Conservation (phyloP, 1,140 invertebrate species). For the Gerris buenoi region DNA sequence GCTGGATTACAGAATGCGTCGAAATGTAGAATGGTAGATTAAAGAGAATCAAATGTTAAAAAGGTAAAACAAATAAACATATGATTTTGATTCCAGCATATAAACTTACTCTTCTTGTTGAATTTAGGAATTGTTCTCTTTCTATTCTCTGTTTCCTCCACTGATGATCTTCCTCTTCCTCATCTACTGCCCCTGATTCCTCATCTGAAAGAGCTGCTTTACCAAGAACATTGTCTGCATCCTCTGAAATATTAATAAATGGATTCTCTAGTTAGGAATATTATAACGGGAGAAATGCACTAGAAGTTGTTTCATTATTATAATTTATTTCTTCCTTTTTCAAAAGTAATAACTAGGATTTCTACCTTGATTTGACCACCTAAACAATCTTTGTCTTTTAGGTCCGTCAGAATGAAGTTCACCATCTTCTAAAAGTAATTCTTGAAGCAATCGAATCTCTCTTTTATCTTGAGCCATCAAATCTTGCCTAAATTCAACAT, state of each 20-base stretch:
- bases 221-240: neutral
- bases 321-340: neutral
- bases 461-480: constrained; percentile 67
- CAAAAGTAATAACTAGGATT: neutral
- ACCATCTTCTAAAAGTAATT: constrained; percentile 70
- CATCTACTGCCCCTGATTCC: constrained; percentile 33
- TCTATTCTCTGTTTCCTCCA: constrained; percentile 50
- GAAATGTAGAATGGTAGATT: too few species aligned
- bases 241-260: neutral
- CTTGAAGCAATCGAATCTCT: constrained; percentile 59
- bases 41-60: too few species aligned
- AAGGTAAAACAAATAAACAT: too few species aligned
- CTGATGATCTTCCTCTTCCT: constrained; percentile 48
- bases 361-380: constrained; percentile 62
- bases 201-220: constrained; percentile 18
- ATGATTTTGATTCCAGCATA: too few species aligned
- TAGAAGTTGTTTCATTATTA: neutral
- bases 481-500: constrained; percentile 48
- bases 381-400: constrained; percentile 57
- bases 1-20: too few species aligned
- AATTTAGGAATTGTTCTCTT: constrained; percentile 42
- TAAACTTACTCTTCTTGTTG: constrained; percentile 13
- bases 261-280: neutral
- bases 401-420: constrained; percentile 57
- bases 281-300: neutral